A percentile compares a stretch with the other conserved stretches of the same genome.
These are phyloP conservation scores for Arctia plantaginis DNA, from an alignment of 2,888 invertebrate species.

Conservation along the genomic window DNA sequence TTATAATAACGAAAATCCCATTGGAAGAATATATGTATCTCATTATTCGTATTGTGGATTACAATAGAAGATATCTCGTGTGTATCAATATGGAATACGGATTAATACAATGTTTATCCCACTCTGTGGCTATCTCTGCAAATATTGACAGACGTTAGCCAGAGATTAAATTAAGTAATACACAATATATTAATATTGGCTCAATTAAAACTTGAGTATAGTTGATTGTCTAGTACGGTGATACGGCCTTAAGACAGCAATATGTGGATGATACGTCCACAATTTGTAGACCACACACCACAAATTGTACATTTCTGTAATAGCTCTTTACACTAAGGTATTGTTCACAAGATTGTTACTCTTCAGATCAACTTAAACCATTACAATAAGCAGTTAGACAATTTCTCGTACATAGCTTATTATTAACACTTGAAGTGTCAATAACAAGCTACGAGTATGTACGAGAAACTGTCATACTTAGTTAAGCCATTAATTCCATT, in stretches of 20 bases:
- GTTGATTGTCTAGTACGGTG: conserved; percentile 33
- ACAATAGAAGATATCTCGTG: conserved; percentile 34
- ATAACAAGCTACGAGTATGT: conserved; percentile 7
- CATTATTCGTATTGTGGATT: conserved; percentile 34
- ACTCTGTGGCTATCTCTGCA: conserved; percentile 22
- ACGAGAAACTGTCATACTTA: conserved; percentile 1
- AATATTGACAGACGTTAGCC: conserved; percentile 39
- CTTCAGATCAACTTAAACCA: conserved; percentile 2
- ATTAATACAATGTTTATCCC: conserved; percentile 42
- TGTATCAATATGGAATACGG: conserved; percentile 26
- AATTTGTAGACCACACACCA: not conserved
- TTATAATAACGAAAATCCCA: conserved; percentile 28
- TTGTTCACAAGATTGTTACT: conserved; percentile 8
- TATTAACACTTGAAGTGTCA: not conserved
- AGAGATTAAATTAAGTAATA: conserved; percentile 46
- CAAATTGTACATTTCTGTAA: conserved; percentile 22
- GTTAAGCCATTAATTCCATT: conserved; percentile 17
- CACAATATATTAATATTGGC: conserved; percentile 39
- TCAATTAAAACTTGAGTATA: conserved; percentile 42
- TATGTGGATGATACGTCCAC: conserved; percentile 23
- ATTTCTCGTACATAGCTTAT: no score
- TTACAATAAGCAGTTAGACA: no score
- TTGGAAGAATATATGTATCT: conserved; percentile 33
- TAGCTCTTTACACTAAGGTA: conserved; percentile 21
- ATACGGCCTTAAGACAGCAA: conserved; percentile 17